Evolutionary conservation across 2,113 vertebrate genomes (phyloP).

Genomic region (Thymallus thymallus): DNA sequence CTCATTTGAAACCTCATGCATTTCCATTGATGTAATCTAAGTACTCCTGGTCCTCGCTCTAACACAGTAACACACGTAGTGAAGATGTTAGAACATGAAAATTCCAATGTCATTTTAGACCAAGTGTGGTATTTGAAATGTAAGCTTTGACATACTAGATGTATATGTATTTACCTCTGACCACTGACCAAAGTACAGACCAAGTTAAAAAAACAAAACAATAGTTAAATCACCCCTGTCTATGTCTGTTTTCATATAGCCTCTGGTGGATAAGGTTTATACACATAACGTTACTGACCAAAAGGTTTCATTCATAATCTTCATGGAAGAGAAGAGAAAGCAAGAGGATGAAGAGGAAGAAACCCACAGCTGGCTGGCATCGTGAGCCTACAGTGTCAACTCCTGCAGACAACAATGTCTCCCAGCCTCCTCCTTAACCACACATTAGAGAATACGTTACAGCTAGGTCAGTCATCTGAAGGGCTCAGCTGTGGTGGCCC

Average conservation of each 20-base stretch:
- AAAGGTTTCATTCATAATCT: neutral
- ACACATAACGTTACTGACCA: neutral
- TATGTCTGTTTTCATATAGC: too few relatives aligned
- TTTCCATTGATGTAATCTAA: slow-evolving; percentile 46
- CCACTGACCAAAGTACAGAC: too few relatives aligned
- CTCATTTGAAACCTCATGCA: slow-evolving; percentile 55
- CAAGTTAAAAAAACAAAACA: too few relatives aligned
- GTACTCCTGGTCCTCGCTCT: slow-evolving; percentile 11
- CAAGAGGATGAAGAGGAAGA: neutral
- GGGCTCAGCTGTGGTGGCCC: slow-evolving; percentile 40
- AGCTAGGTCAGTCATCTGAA: slow-evolving; percentile 30
- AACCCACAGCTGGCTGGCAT: neutral
- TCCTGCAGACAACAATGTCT: slow-evolving; percentile 13
- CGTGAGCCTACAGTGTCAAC: too few relatives aligned
- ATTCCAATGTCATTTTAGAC: neutral
- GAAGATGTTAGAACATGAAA: neutral
- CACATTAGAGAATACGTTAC: slow-evolving; percentile 30
- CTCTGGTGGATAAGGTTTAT: too few relatives aligned
- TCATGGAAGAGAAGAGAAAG: neutral
- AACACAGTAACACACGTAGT: neutral
- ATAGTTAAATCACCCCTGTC: too few relatives aligned
- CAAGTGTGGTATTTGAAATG: neutral
- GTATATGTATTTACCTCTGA: too few relatives aligned
- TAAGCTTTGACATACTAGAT: too few relatives aligned
- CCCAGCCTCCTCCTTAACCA: slow-evolving; percentile 33